A percentile compares a stretch with the other conserved stretches of the same genome.
phyloP scores from a whole-genome alignment of 1,140 invertebrate genomes.

The Acromyrmex charruanus region DNA sequence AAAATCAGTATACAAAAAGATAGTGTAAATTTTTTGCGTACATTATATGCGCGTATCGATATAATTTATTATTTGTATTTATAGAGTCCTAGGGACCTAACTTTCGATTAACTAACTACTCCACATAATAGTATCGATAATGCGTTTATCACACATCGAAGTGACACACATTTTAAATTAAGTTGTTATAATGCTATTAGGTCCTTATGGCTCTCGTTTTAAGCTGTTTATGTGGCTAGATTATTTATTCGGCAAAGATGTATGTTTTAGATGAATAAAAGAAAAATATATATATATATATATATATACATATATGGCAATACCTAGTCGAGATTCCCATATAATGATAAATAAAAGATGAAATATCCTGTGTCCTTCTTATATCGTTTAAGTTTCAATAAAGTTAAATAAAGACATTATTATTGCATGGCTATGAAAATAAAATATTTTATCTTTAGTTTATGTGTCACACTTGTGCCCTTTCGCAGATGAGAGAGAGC shows the following conservation, averaged over 20 bases:
- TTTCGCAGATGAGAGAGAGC: constrained; percentile 72
- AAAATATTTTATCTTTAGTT: constrained; percentile 79
- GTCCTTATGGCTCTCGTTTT: constrained; percentile 73
- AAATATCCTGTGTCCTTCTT: constrained; percentile 82
- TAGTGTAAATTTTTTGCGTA: constrained; percentile 66
- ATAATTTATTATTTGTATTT: constrained; percentile 64
- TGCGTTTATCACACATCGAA: constrained; percentile 32
- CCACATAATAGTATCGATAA: constrained; percentile 28
- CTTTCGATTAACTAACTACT: constrained; percentile 42
- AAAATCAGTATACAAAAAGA: constrained; percentile 56
- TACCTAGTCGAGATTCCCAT: constrained; percentile 81
- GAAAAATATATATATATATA: constrained; percentile 74
- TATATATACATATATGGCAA: constrained; percentile 69
- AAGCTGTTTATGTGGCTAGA: constrained; percentile 72
- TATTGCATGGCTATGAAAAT: constrained; percentile 73
- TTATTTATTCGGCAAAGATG: constrained; percentile 78
- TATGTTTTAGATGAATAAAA: constrained; percentile 79
- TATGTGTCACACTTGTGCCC: constrained; percentile 76
- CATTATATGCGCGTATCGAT: constrained; percentile 44
- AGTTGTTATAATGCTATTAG: constrained; percentile 64
- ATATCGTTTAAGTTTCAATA: constrained; percentile 80
- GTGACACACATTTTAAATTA: constrained; percentile 33
- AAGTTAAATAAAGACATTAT: constrained; percentile 76
- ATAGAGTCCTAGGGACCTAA: constrained; percentile 74
- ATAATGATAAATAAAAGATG: constrained; percentile 80